A percentile compares a stretch with the other conserved stretches of the same genome.
Evolutionary conservation across 2,888 invertebrate genomes (phyloP).

Genomic region (Phytoseiulus persimilis): DNA sequence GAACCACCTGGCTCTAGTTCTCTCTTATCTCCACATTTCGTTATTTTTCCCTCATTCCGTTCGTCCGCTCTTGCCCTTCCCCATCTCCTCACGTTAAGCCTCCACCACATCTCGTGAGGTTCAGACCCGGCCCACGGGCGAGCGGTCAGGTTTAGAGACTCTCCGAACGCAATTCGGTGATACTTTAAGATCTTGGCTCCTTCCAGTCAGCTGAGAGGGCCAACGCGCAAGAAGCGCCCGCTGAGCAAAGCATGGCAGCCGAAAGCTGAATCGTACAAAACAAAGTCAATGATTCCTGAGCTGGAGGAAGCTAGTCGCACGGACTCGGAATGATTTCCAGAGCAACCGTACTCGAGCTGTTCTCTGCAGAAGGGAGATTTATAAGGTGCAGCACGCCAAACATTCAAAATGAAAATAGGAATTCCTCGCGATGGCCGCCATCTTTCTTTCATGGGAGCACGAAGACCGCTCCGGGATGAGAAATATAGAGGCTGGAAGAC

Average conservation of each 20-base stretch:
- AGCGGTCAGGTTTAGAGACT: no score
- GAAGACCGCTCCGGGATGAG: background rate
- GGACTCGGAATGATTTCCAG: background rate
- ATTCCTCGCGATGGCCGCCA: background rate
- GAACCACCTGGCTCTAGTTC: background rate
- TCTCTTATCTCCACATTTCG: no score
- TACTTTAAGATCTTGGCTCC: background rate
- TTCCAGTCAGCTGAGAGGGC: background rate
- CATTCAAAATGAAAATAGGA: background rate
- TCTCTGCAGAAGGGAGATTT: background rate
- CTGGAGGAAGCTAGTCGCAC: background rate
- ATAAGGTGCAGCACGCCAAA: background rate
- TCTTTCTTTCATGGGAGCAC: background rate
- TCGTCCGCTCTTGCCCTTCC: no score
- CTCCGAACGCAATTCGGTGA: background rate
- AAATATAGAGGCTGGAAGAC: background rate
- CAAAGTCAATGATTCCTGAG: background rate
- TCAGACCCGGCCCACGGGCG: no score
- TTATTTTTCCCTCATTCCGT: no score
- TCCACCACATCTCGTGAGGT: no score
- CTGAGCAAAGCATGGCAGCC: background rate
- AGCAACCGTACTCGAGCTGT: background rate
- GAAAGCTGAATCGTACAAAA: background rate
- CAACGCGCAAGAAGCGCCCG: background rate
- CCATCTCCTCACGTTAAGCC: no score